A percentile compares a stretch with the other conserved stretches of the same genome.
phyloP scores from a whole-genome alignment of 2,113 vertebrate genomes.

The Mungos mungo region DNA sequence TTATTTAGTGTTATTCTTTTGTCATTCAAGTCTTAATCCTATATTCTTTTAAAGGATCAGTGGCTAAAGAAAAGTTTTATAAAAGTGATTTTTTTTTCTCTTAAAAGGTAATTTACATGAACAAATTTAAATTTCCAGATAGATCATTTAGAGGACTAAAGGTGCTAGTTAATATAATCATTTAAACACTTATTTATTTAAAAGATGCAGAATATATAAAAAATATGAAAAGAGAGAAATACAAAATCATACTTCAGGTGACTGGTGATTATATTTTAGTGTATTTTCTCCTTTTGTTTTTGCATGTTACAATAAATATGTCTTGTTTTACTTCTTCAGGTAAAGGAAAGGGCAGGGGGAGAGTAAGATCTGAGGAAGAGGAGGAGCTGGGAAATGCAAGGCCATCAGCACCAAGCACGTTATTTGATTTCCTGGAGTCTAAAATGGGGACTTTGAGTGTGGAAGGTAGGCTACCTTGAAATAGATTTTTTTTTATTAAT shows the following conservation, averaged over 20 bases:
- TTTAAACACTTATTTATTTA: conserved; percentile 14
- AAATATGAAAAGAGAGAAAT: conserved; percentile 36
- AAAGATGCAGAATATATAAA: neutral
- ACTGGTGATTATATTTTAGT: conserved; percentile 22
- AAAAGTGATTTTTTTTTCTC: conserved; percentile 21
- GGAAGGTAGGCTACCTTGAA: conserved; percentile 87
- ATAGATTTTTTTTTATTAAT: neutral
- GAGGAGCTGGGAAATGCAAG: conserved; percentile 91
- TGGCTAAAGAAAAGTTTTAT: neutral
- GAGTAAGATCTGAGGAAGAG: conserved; percentile 91
- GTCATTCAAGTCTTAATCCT: neutral
- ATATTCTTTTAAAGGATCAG: neutral
- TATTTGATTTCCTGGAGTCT: conserved; percentile 97
- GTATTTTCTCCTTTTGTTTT: conserved; percentile 33
- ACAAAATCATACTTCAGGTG: neutral
- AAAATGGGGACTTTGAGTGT: conserved; percentile 95
- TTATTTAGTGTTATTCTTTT: neutral
- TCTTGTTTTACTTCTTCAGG: conserved; percentile 78
- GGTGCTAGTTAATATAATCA: neutral
- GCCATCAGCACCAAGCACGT: conserved; percentile 95
- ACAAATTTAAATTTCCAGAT: neutral
- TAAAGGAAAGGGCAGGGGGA: conserved; percentile 92
- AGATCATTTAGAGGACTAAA: conserved; percentile 30
- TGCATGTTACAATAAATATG: neutral
- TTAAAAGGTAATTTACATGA: conserved; percentile 32